Percentiles rank a stretch among this genome's conserved stretches.
phyloP scores from a whole-genome alignment of 92 coral and sea anemone genomes.

The Montipora capitata region DNA sequence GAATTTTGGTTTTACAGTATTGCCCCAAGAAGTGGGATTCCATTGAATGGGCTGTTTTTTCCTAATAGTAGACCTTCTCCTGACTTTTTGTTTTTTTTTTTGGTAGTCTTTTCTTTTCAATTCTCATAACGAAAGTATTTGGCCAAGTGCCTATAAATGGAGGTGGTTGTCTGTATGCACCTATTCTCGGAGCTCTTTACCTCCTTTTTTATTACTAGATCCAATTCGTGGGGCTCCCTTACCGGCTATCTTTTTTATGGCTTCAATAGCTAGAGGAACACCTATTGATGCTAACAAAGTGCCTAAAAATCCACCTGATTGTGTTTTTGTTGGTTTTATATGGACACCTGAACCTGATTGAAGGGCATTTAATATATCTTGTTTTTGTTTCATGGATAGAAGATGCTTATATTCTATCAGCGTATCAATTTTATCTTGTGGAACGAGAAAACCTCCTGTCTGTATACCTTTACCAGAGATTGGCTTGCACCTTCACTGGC shows the following conservation, averaged over 20 bases:
- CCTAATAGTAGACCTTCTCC: too few relatives aligned
- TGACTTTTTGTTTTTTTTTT: slow-evolving; percentile 21
- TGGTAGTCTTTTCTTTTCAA: background rate
- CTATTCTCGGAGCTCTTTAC: background rate
- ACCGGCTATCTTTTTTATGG: background rate
- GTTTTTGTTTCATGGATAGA: too few relatives aligned
- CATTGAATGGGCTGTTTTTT: too few relatives aligned
- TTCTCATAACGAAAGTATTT: too few relatives aligned
- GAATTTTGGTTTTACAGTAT: too few relatives aligned
- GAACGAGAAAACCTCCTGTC: too few relatives aligned
- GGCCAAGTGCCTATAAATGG: slow-evolving; percentile 6
- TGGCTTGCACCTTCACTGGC: background rate
- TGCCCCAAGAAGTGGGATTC: too few relatives aligned
- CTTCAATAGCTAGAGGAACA: too few relatives aligned
- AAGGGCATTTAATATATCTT: too few relatives aligned
- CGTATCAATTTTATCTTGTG: background rate
- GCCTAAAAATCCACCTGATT: background rate
- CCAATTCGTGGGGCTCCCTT: background rate
- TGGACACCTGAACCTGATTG: too few relatives aligned
- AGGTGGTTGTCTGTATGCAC: background rate
- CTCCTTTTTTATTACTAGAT: background rate
- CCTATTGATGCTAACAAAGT: too few relatives aligned
- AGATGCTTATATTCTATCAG: background rate
- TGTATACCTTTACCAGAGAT: background rate
- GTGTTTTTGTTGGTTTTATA: too few relatives aligned